Base-by-base conservation (phyloP, 2,113 vertebrate genomes). In the Podarcis raffonei region DNA sequence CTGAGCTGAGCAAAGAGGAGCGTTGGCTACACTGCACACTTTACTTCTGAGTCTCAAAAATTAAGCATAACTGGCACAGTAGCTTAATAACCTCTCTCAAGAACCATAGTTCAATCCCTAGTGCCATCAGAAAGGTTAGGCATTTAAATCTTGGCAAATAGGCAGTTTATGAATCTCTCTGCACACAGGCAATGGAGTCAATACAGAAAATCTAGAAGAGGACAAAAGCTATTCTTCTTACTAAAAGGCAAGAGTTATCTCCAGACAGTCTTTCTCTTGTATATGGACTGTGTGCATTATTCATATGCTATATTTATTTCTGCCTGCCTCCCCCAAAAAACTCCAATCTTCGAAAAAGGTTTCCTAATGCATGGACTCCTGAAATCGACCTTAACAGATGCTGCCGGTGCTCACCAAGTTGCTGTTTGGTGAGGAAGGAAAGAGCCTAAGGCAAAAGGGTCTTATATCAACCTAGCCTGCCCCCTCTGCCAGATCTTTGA, bases 71-170 rank as follows among this genome's bases (percentile, higher is more conserved):
- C 6, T 53, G 88, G 93, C 92, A 89, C 35, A 15, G 90, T 86
- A 94, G 82, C 88, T 95, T 93, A 93, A 94, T 90, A 94, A 92
- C 90, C 92, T 96, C 90, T 94, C 90, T 90, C 76, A 81, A 86
- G 92, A 91, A 84, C 81, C 92, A 88, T 80, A 84, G 86, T 48
- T 94, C 90, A 93, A 68, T 92, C 90, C 93, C 93, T 78, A 91
- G 87, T 93, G 88, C 92, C 89, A 89, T 66, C 94, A 95, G 94
- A 95, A 96, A 96, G 93, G 62, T 94, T 92, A 95, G 91, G 66
- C 66, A 93, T 87, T 91, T 95, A 96, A 96, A 96, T 95, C 88
- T 87, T 93, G 93, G 87, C 91, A 89, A 65, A 78, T 11, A 91
- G 92, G 81, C 91, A 87, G 85, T 77, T 87, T 92, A 68, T 92